A percentile compares a stretch with the other conserved stretches of the same genome.
These are phyloP conservation scores for Zonitis immaculata DNA, from an alignment of 2,888 invertebrate genomes.

Conservation along the genomic window DNA sequence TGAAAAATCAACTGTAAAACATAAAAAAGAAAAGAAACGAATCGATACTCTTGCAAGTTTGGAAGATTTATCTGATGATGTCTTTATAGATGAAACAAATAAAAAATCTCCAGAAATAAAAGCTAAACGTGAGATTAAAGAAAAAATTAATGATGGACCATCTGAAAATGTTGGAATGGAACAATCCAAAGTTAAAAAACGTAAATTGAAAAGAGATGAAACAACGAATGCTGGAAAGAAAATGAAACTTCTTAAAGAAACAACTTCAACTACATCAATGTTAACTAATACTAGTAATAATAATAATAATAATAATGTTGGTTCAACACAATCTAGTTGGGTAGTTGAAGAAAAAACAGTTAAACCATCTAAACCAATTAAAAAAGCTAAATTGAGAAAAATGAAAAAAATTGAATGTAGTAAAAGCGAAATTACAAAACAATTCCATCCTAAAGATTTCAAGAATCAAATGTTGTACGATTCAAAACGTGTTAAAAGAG, in stretches of 20 bases:
- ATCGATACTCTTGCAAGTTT: not conserved
- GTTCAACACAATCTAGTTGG: conserved; percentile 3
- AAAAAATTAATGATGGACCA: conserved; percentile 1
- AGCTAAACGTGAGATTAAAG: conserved; percentile 5
- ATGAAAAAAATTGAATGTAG: conserved; percentile 1
- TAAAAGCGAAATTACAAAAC: conserved; percentile 19
- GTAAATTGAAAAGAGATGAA: conserved; percentile 1
- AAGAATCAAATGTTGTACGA: conserved; percentile 38
- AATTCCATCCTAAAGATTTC: conserved; percentile 40
- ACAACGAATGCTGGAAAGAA: not conserved
- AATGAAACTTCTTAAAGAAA: too few relatives aligned
- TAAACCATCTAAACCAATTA: conserved; percentile 26
- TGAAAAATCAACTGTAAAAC: not conserved
- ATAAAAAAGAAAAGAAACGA: conserved; percentile 8
- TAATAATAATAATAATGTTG: too few relatives aligned
- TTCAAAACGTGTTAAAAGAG: conserved; percentile 31
- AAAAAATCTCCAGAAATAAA: not conserved
- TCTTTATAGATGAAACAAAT: too few relatives aligned
- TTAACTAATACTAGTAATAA: too few relatives aligned
- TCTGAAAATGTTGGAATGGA: not conserved
- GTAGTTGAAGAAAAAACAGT: conserved; percentile 8
- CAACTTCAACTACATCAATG: too few relatives aligned
- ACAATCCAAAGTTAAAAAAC: not conserved
- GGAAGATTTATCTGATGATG: not conserved
- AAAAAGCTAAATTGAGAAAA: conserved; percentile 3